Evolutionary conservation across 1,140 invertebrate species (phyloP).

Genomic region (Druon quercuslanigerum): DNA sequence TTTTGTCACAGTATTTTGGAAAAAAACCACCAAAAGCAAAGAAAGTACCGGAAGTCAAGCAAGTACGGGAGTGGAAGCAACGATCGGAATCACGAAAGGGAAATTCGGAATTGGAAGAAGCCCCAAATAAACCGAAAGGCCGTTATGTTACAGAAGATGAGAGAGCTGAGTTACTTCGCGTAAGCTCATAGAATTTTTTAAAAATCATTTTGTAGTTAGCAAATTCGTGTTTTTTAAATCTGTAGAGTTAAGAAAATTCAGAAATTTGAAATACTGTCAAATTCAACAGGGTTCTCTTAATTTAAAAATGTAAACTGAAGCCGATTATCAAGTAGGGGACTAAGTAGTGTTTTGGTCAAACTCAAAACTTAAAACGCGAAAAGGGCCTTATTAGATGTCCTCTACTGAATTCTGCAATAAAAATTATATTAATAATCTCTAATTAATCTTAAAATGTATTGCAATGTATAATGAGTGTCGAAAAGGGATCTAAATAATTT

Average conservation of each 20-base stretch:
- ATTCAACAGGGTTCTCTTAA: too few species aligned
- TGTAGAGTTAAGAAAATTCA: background rate
- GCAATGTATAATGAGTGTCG: too few species aligned
- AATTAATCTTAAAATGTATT: too few species aligned
- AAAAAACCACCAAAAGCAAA: conserved; percentile 30
- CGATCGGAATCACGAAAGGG: conserved; percentile 3
- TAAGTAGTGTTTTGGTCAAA: too few species aligned
- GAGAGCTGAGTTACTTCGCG: conserved; percentile 67
- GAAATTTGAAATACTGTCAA: background rate
- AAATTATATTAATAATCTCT: too few species aligned
- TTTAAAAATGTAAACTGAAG: too few species aligned
- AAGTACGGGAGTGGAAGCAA: conserved; percentile 42
- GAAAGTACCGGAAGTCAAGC: conserved; percentile 33
- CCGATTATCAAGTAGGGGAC: too few species aligned
- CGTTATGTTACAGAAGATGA: conserved; percentile 73
- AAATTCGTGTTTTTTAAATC: conserved; percentile 42
- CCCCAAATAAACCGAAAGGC: conserved; percentile 56
- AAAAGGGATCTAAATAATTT: too few species aligned
- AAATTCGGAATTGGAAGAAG: conserved; percentile 32
- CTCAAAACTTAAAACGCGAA: too few species aligned
- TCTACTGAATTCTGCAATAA: too few species aligned
- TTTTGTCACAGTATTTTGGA: conserved; percentile 12
- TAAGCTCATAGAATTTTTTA: conserved; percentile 51
- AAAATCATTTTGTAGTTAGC: conserved; percentile 10
- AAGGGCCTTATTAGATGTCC: too few species aligned